Evolutionary conservation across 1,140 invertebrate genomes (phyloP), one percentile per base, ranked within the genome.

Genomic region (Atta texana): DNA sequence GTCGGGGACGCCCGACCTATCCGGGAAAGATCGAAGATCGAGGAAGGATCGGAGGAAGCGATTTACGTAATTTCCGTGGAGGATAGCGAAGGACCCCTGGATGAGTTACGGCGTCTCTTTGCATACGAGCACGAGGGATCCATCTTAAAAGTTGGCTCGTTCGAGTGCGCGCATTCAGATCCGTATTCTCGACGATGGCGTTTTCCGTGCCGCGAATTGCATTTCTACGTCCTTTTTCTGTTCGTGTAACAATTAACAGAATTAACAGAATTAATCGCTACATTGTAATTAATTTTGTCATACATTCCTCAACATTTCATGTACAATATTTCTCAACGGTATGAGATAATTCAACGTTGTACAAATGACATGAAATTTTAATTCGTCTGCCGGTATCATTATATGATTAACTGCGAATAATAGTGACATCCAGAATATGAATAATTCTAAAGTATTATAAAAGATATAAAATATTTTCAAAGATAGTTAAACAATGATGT

Each of bases 41-140:
- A 44, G 8, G 21, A 34, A 68, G 59, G 44, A 61, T 44, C 59
- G 49, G 53, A 24, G 63, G 59, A 53, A 81, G 57, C 76, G 87
- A 91, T 91, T 91, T 88, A 91, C 90, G 88, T 91, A 86, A 91
- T 91, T 91, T 86, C 86, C 69, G 84, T 85, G 80, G 82, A 68
- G 59, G 64, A 64, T 80, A 78, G 59, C 39, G 80, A 90, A 71
- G 31, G 59, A 69, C 18, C 68, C 51, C 16, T 34, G 82, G 49
- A 64, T 24, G 18, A 86, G 61, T 87, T 84, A 78, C 78, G 53
- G 88, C 49, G 18, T 59, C 59, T 80, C 69, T 90, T 88, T 91
- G 87, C 90, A 91, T 91, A 90, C 63, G 59, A 68, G 78, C 84
- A 91, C 90, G 90, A 91, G 87, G 84, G 89, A 81, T 90, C 74